A percentile compares a stretch with the other conserved stretches of the same genome.
Conservation (phyloP, 2,888 invertebrate genomes). For the Branchellion lobata region DNA sequence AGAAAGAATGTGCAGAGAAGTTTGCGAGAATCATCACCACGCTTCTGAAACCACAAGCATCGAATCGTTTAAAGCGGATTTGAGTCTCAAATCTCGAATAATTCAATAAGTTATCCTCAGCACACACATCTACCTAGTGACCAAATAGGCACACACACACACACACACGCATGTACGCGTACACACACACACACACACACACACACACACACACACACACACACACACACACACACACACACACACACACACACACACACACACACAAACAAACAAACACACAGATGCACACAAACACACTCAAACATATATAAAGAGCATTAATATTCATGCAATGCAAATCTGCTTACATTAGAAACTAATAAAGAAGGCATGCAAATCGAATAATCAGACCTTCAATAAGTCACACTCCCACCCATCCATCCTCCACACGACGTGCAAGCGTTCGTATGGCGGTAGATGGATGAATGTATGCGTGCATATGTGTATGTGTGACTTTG, state of each 20-base stretch:
- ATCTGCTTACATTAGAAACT: slow-evolving; percentile 20
- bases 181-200: slow-evolving; percentile 34
- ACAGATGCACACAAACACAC: not conserved
- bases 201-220: slow-evolving; percentile 30
- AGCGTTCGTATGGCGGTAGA: not conserved
- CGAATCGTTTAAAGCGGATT: not conserved
- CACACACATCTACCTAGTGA: not conserved
- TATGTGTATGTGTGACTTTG: no score
- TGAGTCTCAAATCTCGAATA: not conserved
- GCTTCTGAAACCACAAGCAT: no score
- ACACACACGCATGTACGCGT: slow-evolving; percentile 15
- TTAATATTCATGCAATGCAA: slow-evolving; percentile 16
- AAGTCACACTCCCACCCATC: not conserved
- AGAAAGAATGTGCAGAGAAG: no score
- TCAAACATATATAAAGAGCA: not conserved
- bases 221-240: slow-evolving; percentile 6
- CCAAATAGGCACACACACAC: not conserved
- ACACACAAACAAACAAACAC: slow-evolving; percentile 6
- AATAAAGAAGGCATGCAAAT: slow-evolving; percentile 23
- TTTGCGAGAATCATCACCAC: no score
- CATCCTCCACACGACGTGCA: not conserved
- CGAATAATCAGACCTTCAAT: slow-evolving; percentile 4
- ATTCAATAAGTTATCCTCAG: not conserved
- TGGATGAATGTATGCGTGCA: not conserved
- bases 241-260: slow-evolving; percentile 4